Evolutionary conservation across 2,888 invertebrate species (phyloP), one percentile per base, ranked within the genome.

Genomic region (Lochmaea crataegi): DNA sequence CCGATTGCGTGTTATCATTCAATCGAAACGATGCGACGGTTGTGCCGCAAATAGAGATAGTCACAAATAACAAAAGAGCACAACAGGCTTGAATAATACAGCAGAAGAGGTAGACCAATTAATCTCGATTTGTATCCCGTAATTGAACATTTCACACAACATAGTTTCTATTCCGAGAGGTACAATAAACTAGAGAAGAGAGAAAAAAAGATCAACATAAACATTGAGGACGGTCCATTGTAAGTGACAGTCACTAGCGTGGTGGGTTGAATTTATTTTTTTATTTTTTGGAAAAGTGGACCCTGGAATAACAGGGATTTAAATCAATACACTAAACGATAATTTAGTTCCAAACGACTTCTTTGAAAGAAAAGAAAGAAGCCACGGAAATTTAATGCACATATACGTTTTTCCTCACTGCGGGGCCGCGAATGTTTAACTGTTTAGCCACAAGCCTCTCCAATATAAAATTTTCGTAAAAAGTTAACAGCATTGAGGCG

Each of bases 101-200:
- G 32, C 51, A 53, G 53, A 32, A 56, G 22, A 66, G 66, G 9
- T 56, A 10, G 6, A 51, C 60, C 68, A 53, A 48, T 68, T 61
- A 68, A 68, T 68, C 22, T 48, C 6, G 51, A 68, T 68, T 68
- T 57, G 68, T 61, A 26, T 60, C 45, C 42, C 7, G 68, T 60
- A 61, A 68, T 68, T 68, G 68, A 51, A 68, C 60, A 68, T 68
- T 68, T 61, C 68, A 32, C 68, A 41, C 51, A 32, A 58, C 38
- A 51, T 61, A 61, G 16, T 68, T 61, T 61, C 10, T 57, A 57
- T 57, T 57, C 26, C 11, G 26, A 57, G 6, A 22, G 51, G 45
- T 45, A 45, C 51, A 53, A 53, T 6, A 18, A 2, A 22, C 22
- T 2, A 22, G 1, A 56, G 3, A 57, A 57, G 3, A 18, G n/a